Evolutionary conservation across 1,140 invertebrate genomes (phyloP).

Genomic region (Wiebesia pumilae): DNA sequence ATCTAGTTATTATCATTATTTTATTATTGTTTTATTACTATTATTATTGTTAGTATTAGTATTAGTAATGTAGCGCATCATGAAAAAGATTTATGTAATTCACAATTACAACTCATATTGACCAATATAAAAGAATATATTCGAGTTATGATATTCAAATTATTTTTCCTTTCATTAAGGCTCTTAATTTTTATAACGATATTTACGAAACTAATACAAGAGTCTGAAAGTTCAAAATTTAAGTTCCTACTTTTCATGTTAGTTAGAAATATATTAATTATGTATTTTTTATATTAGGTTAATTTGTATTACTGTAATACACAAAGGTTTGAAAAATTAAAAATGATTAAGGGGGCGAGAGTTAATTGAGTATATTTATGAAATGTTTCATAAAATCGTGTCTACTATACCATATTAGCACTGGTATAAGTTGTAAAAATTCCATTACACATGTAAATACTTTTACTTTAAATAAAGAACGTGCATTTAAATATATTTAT

Average conservation of each 20-base stretch:
- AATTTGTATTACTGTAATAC: too few species aligned
- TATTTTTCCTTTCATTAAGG: neutral
- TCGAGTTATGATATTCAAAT: neutral
- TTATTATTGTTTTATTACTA: too few species aligned
- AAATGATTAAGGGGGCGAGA: too few species aligned
- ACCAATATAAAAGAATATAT: neutral
- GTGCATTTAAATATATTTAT: slow-evolving; percentile 1
- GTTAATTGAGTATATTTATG: neutral
- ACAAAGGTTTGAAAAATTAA: too few species aligned
- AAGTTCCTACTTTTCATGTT: too few species aligned
- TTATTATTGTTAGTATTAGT: neutral
- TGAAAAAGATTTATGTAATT: neutral
- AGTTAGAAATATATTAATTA: too few species aligned
- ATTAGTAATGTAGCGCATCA: neutral
- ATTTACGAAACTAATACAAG: neutral
- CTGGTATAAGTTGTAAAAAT: neutral
- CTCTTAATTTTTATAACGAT: neutral
- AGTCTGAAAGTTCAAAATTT: too few species aligned
- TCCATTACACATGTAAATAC: neutral
- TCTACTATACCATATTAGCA: neutral
- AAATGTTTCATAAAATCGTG: neutral
- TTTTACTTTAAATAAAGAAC: neutral
- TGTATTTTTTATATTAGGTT: too few species aligned
- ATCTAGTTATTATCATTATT: too few species aligned
- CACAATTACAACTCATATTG: neutral